Evolutionary conservation across 2,888 invertebrate genomes (phyloP).

Genomic region (Brenthis hecate): DNA sequence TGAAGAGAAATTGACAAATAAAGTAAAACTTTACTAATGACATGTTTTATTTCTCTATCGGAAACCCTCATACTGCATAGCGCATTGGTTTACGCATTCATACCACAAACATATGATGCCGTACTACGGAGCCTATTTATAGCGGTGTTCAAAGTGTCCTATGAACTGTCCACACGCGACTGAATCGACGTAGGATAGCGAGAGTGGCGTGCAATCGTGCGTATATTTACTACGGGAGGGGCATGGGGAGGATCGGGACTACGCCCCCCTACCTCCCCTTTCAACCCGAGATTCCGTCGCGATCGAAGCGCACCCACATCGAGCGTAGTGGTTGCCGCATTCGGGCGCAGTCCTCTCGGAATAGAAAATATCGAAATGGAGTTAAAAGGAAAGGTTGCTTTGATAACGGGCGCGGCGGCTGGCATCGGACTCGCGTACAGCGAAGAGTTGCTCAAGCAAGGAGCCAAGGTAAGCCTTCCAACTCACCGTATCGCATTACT

Average conservation of each 20-base stretch:
- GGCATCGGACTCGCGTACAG: constrained; percentile 88
- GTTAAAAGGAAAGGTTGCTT: constrained; percentile 87
- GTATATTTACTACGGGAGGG: constrained; percentile 74
- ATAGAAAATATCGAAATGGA: constrained; percentile 80
- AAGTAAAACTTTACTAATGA: constrained; percentile 56
- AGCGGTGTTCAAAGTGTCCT: constrained; percentile 42
- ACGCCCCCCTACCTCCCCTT: constrained; percentile 43
- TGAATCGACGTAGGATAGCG: constrained; percentile 66
- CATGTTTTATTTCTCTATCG: constrained; percentile 46
- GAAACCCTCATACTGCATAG: background rate
- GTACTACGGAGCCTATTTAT: constrained; percentile 45
- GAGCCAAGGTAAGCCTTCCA: constrained; percentile 84
- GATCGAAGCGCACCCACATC: constrained; percentile 68
- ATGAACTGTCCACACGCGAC: constrained; percentile 45
- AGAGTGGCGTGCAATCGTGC: constrained; percentile 69
- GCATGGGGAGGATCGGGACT: constrained; percentile 59
- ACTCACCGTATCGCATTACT: constrained; percentile 42
- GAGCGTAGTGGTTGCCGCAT: constrained; percentile 52
- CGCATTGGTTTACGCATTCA: constrained; percentile 28
- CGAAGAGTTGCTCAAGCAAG: constrained; percentile 87
- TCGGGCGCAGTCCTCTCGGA: constrained; percentile 57
- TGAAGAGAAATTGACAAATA: constrained; percentile 73
- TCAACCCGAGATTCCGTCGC: constrained; percentile 54
- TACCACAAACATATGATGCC: constrained; percentile 38
- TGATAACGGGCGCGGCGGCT: constrained; percentile 88